Conservation (phyloP, 2,113 vertebrate species). For the Pelecanoides urinatrix region DNA sequence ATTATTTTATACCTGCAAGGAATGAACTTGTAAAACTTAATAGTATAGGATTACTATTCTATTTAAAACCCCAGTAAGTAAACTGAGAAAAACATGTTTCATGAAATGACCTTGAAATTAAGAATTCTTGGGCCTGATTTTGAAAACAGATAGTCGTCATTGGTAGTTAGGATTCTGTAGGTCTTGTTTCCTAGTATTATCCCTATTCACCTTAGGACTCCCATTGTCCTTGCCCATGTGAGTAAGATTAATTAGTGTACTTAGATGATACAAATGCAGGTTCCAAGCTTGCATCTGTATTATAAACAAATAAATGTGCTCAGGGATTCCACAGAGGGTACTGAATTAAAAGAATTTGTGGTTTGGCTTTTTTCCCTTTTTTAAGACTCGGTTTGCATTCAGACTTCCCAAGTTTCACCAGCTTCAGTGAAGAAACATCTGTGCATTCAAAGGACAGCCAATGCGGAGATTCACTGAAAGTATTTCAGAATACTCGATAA, state of each 20-base stretch:
- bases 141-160: not conserved
- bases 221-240: not conserved
- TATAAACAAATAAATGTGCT: not conserved
- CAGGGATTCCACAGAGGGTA: not conserved
- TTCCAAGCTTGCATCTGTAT: not conserved
- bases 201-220: not conserved
- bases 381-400: not conserved
- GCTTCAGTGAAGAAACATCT: not conserved
- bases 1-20: conserved; percentile 25
- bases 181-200: not conserved
- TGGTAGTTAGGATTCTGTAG: not conserved
- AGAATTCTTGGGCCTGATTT: not conserved
- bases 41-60: not conserved
- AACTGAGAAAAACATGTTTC: not conserved
- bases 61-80: conserved; percentile 21
- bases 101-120: conserved; percentile 24
- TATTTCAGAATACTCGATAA: not conserved
- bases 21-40: conserved; percentile 9
- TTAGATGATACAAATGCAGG: not conserved
- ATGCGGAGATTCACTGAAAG: not conserved
- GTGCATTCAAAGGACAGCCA: not conserved
- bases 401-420: not conserved
- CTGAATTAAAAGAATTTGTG: not conserved
- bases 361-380: not conserved
- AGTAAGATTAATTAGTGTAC: not conserved